A percentile compares a stretch with the other conserved stretches of the same genome.
These are phyloP conservation scores for Diachasmimorpha longicaudata DNA, from an alignment of 1,140 invertebrate species.

Conservation along the genomic window DNA sequence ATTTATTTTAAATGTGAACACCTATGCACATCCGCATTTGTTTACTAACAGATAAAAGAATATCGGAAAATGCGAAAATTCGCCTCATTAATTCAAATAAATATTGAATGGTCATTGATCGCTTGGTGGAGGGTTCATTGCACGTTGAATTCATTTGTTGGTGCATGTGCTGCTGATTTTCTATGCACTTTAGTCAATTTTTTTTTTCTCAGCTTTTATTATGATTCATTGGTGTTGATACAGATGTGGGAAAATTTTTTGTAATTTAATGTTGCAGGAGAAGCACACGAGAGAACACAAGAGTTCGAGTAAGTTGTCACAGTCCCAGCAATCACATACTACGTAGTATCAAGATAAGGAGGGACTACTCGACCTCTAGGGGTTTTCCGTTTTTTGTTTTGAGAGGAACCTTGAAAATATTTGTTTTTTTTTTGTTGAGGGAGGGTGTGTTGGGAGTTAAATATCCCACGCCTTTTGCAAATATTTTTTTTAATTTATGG, in stretches of 20 bases:
- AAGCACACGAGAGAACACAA: conserved; percentile 50
- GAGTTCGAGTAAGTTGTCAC: conserved; percentile 45
- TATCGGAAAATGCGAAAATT: not conserved
- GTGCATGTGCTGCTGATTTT: not conserved
- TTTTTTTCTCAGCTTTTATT: not conserved
- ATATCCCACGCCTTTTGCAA: too few species aligned
- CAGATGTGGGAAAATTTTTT: not conserved
- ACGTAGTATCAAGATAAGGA: conserved; percentile 38
- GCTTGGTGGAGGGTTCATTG: conserved; percentile 39
- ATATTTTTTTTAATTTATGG: too few species aligned
- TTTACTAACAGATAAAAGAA: conserved; percentile 17
- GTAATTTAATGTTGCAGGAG: conserved; percentile 46
- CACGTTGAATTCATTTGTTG: conserved; percentile 8
- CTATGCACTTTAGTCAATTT: not conserved
- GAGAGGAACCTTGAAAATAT: not conserved
- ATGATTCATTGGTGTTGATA: not conserved
- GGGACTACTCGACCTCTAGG: not conserved
- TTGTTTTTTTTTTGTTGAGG: too few species aligned
- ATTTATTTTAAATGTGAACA: conserved; percentile 17
- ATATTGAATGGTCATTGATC: conserved; percentile 18
- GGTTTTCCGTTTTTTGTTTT: not conserved
- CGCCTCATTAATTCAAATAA: not conserved
- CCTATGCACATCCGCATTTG: not conserved
- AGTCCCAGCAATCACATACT: conserved; percentile 42
- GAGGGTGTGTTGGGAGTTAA: too few species aligned